Conservation (phyloP, 2,113 vertebrate species). For the Archocentrus centrarchus region DNA sequence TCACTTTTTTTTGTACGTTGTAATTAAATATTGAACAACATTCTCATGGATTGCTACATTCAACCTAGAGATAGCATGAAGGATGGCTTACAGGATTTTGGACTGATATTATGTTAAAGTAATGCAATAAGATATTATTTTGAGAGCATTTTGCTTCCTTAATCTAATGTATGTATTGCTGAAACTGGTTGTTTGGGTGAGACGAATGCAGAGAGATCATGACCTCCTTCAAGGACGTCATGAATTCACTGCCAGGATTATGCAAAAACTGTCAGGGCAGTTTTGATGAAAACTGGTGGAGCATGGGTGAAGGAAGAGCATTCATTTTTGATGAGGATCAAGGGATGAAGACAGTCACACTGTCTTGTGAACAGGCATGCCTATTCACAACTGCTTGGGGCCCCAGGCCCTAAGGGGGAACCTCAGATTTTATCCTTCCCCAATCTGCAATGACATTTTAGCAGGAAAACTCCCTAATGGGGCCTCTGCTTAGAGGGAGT, state of each 20-base stretch:
- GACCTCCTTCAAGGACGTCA: neutral
- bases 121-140: constrained; percentile 14
- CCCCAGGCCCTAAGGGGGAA: neutral
- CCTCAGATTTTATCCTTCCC: neutral
- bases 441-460: neutral
- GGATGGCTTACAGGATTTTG: constrained; percentile 11
- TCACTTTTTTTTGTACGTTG: constrained; percentile 43
- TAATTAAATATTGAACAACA: constrained; percentile 68
- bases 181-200: neutral
- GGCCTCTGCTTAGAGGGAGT: neutral
- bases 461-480: neutral
- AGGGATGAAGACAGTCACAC: neutral
- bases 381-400: neutral
- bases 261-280: neutral
- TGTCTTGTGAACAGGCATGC: neutral
- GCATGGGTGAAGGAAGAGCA: neutral
- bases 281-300: neutral
- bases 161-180: constrained; percentile 2
- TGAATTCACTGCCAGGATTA: neutral
- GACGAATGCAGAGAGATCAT: neutral
- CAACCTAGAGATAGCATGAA: constrained; percentile 13
- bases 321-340: neutral
- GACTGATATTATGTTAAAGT: neutral
- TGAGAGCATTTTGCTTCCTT: neutral
- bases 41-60: constrained; percentile 53